Percentiles rank a stretch among this genome's conserved stretches.
Conservation (phyloP, 2,888 invertebrate genomes). For the Eupithecia abbreviata region DNA sequence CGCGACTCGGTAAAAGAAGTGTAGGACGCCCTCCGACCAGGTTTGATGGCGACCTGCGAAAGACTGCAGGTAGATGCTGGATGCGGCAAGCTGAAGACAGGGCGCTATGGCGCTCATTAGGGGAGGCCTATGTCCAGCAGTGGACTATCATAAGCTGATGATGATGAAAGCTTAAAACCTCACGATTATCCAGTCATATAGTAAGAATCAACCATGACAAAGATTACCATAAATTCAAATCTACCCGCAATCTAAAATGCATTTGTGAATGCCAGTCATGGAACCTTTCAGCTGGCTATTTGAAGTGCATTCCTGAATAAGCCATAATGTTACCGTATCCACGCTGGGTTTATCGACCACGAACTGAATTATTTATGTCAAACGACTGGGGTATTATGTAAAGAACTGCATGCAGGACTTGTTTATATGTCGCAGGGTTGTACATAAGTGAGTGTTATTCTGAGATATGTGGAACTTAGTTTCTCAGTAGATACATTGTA, state of each 20-base stretch:
- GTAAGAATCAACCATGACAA: conserved; percentile 4
- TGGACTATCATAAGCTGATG: too few species aligned
- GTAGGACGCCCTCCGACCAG: too few species aligned
- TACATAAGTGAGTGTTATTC: neutral
- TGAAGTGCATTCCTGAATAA: conserved; percentile 59
- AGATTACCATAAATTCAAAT: conserved; percentile 15
- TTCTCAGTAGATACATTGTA: too few species aligned
- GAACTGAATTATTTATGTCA: conserved; percentile 69
- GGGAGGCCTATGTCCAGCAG: too few species aligned
- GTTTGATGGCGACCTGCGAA: too few species aligned
- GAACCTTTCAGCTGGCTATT: conserved; percentile 54
- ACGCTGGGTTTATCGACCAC: conserved; percentile 67
- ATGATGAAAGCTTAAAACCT: neutral
- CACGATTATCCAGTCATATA: neutral
- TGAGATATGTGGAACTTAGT: too few species aligned
- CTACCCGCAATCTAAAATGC: conserved; percentile 49
- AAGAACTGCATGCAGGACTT: conserved; percentile 17
- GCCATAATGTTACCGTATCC: conserved; percentile 60
- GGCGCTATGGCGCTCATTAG: too few species aligned
- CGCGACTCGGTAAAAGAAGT: too few species aligned
- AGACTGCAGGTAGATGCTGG: too few species aligned
- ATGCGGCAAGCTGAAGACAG: too few species aligned
- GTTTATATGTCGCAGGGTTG: conserved; percentile 4
- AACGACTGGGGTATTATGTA: conserved; percentile 31
- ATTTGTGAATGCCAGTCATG: conserved; percentile 52